phyloP scores from a whole-genome alignment of 2,888 invertebrate genomes.

The Gisinianus flammeolus region DNA sequence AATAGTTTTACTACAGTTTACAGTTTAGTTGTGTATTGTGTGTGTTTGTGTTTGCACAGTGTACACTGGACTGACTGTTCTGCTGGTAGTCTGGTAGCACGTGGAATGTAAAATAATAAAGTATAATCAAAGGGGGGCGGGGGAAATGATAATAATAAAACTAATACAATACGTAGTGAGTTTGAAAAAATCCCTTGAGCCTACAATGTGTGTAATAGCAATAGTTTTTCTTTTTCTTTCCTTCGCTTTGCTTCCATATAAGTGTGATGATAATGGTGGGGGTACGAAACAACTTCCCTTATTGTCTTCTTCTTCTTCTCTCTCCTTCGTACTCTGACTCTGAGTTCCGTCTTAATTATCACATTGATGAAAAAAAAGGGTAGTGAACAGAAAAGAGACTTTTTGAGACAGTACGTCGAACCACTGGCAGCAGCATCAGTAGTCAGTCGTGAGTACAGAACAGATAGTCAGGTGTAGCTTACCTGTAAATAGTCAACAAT shows the following conservation, averaged over 20 bases:
- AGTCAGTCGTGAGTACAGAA: too few species aligned
- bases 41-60: not conserved
- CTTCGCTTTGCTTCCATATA: not conserved
- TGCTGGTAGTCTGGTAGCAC: not conserved
- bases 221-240: not conserved
- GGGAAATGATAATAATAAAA: slow-evolving; percentile 2
- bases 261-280: not conserved
- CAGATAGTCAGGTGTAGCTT: slow-evolving; percentile 22
- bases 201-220: not conserved
- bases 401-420: not conserved
- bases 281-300: slow-evolving; percentile 3
- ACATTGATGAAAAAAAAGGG: not conserved
- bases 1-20: not conserved
- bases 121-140: not conserved
- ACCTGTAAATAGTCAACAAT: slow-evolving; percentile 22
- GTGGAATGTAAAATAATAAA: not conserved
- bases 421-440: not conserved
- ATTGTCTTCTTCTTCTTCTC: not conserved
- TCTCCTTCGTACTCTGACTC: slow-evolving; percentile 1
- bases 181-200: not conserved
- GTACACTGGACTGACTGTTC: not conserved
- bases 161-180: not conserved
- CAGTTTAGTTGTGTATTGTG: not conserved
- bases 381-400: not conserved
- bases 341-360: slow-evolving; percentile 30